A percentile compares a stretch with the other conserved stretches of the same genome.
Evolutionary conservation across 30 jellyfish, hydroid and myxozoan species (phyloP).

Genomic region (Sanderia malayensis): DNA sequence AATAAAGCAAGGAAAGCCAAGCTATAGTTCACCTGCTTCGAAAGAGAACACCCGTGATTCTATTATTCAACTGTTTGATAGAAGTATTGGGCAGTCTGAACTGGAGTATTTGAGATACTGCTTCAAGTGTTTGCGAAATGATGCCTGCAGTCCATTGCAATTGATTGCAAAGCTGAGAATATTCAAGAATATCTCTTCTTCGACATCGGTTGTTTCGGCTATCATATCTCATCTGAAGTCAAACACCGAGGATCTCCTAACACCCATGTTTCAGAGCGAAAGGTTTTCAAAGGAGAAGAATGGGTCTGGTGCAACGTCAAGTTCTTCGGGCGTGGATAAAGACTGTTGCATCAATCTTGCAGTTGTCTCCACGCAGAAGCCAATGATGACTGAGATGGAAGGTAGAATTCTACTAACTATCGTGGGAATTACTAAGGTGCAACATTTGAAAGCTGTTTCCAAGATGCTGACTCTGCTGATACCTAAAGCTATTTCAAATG

Average conservation of each 20-base stretch:
- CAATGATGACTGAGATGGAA: conserved; percentile 23
- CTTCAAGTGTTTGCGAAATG: conserved; percentile 6
- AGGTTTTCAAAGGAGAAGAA: too few species aligned
- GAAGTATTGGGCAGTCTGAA: conserved; percentile 26
- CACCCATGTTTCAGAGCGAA: conserved; percentile 3
- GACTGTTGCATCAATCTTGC: too few species aligned
- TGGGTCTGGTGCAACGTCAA: too few species aligned
- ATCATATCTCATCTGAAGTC: conserved; percentile 27
- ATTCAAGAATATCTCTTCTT: conserved; percentile 38
- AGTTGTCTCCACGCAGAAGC: conserved; percentile 5
- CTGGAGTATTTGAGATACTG: conserved; percentile 35
- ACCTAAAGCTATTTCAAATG: conserved; percentile 41
- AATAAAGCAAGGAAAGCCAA: too few species aligned
- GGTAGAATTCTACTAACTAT: conserved; percentile 5
- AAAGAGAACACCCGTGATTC: too few species aligned
- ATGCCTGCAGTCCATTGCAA: conserved; percentile 6
- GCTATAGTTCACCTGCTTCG: too few species aligned
- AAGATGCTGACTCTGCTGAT: conserved; percentile 16
- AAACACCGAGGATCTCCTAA: neutral
- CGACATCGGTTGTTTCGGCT: conserved; percentile 52
- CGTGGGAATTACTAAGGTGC: conserved; percentile 38
- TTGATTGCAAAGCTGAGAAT: conserved; percentile 24
- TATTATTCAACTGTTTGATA: conserved; percentile 6
- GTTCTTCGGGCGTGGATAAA: too few species aligned
- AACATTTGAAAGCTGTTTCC: conserved; percentile 31